Base-by-base conservation (phyloP, 1,140 invertebrate genomes). In the Drosophila erecta region DNA sequence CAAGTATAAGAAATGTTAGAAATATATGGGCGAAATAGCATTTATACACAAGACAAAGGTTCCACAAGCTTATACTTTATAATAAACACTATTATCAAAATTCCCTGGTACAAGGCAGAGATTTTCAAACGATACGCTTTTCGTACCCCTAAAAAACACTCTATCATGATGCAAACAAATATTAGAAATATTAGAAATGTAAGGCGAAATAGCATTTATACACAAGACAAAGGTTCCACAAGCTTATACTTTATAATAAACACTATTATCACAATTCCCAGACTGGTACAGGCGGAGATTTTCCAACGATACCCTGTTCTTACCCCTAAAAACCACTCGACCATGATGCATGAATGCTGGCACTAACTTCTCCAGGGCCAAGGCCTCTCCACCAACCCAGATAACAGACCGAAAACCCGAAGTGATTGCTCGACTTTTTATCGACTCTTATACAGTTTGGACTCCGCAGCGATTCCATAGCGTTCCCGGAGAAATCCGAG, bases 391-490 rank as follows among this genome's bases (percentile, higher is more conserved):
- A 14, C 15, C 30, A 37, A 8, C n/a, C 2, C 12, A 27, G 73
- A 76, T 76, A 67, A 47, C 15, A 22, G 20, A 1, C 22, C 22
- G 33, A 33, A 30, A 5, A 2, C 27, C 47, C 40, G 14, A 20
- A 35, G 10, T 15, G n/a, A n/a, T n/a, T n/a, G 20, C 33, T 35
- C 40, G n/a, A 22, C n/a, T 27, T 37, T 24, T 38, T 10, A 35
- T 17, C 14, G n/a, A 22, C 58, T 37, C 30, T 54, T 37, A 74
- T 62, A 62, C 75, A 70, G 8, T 55, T 72, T 72, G 49, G 37
- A 51, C 56, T 56, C 55, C 65, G n/a, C n/a, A n/a, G n/a, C 17
- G 44, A 50, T 86, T 78, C 62, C 69, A 57, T 65, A 79, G 61
- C 41, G 54, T 62, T 30, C 55, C 65, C 56, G 35, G 64, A 49